Evolutionary conservation across 2,797 vertebrate species (phyloP).

Genomic region (Sebastes vulpes): DNA sequence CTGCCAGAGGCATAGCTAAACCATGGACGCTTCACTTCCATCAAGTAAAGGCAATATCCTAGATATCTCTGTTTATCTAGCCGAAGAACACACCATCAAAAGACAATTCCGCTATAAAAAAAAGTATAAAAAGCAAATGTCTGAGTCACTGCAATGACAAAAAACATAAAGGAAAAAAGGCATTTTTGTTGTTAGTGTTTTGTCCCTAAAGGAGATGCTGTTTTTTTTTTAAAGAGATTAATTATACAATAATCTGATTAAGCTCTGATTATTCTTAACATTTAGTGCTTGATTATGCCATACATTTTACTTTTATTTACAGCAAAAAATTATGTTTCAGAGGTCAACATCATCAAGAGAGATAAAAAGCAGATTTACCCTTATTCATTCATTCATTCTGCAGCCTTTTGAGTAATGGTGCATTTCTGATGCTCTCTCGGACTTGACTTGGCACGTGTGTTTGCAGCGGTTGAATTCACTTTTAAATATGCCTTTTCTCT

Average conservation of each 20-base stretch:
- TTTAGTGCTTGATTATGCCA: neutral
- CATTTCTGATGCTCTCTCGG: conserved; percentile 32
- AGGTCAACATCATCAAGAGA: neutral
- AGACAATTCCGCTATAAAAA: conserved; percentile 12
- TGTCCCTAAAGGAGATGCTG: neutral
- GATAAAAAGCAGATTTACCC: neutral
- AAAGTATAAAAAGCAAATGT: neutral
- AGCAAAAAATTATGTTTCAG: neutral
- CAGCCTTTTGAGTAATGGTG: conserved; percentile 36
- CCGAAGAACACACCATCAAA: conserved; percentile 9
- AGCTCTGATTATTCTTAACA: neutral
- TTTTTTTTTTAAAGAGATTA: neutral
- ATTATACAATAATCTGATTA: neutral
- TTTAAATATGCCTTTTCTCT: conserved; percentile 82
- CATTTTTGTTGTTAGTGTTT: neutral
- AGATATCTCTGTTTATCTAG: conserved; percentile 56
- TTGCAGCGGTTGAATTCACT: conserved; percentile 73
- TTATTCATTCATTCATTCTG: neutral
- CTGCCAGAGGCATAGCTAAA: conserved; percentile 65
- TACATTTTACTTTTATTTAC: neutral
- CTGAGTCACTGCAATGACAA: neutral
- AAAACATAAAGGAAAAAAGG: neutral
- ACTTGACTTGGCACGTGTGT: conserved; percentile 53
- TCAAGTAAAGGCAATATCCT: conserved; percentile 59
- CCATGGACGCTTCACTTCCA: conserved; percentile 34